Evolutionary conservation across 2,113 vertebrate genomes (phyloP).

Genomic region (Cricetomys ansorgei): DNA sequence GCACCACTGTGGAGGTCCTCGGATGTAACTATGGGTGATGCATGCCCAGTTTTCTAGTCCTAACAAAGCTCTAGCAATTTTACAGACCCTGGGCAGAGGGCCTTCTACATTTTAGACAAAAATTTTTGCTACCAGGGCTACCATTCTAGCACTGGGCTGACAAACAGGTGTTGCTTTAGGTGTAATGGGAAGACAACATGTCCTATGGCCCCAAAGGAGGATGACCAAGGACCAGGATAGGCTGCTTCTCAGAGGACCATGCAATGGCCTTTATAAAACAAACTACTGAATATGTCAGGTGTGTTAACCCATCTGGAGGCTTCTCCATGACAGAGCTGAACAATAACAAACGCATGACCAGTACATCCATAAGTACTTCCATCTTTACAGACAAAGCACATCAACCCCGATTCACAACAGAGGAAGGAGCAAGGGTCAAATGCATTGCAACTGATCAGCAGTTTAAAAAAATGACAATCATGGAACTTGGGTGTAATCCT

Average conservation of each 20-base stretch:
- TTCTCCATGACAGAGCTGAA: not conserved
- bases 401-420: not conserved
- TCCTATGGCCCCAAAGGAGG: not conserved
- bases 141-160: not conserved
- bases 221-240: not conserved
- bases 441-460: not conserved
- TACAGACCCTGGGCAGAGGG: not conserved
- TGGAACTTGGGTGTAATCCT: not conserved
- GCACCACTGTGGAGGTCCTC: not conserved
- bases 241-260: not conserved
- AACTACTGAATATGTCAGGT: not conserved
- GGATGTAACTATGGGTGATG: not conserved
- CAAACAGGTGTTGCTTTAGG: too few relatives aligned
- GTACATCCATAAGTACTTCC: not conserved
- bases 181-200: not conserved
- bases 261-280: not conserved
- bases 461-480: not conserved
- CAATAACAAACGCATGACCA: not conserved
- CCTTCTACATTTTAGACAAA: not conserved
- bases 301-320: not conserved
- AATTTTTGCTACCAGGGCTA: not conserved
- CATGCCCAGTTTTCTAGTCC: not conserved
- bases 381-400: not conserved
- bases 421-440: not conserved
- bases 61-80: not conserved